Evolutionary conservation across 2,797 vertebrate species (phyloP), one percentile per base, ranked within the genome.

Genomic region (Octomys mimax): DNA sequence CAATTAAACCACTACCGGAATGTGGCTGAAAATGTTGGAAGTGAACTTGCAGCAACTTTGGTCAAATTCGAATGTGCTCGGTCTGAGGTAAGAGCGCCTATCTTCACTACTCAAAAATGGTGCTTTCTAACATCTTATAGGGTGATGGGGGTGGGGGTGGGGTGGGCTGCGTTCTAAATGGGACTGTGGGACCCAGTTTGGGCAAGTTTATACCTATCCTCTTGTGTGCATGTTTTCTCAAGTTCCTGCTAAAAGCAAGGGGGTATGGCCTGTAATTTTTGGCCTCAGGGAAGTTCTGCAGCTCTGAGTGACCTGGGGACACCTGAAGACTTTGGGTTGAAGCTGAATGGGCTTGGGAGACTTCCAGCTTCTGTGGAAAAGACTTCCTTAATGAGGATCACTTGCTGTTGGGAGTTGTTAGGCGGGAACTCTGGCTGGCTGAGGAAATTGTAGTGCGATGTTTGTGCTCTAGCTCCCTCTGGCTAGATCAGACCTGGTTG

Each of bases 31-130:
- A 98, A 97, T 19, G 98, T 98, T 61, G 98, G 96, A n/a, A 98
- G 99, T 96, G 99, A 99, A 87, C 98, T 99, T 57, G 99, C 99
- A 28, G 99, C 98, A 1, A 98, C 99, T 85, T 97, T 98, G 77
- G 98, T 99, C 96, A 99, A 98, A 97, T 98, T 98, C 87, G 98
- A 98, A 87, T 98, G 81, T 89, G 96, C 98, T 89, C 98, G 99
- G 75, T 97, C 98, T 84, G 98, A 99, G 99, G 99, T 99, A 95
- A 97, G 97, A 81, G 14, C 46, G 12, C 39, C 24, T 5, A 26
- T 68, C 4, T 61, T 52, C 12, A 52, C 22, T 10, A 22, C 31
- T 79, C 73, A 62, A 61, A 87, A 85, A 24, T 2, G 57, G 80
- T 10, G 31, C 36, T n/a, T 70, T n/a, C n/a, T 31, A 52, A 85